Base-by-base conservation (phyloP, 2,113 vertebrate species). In the Crotalus helleri region DNA sequence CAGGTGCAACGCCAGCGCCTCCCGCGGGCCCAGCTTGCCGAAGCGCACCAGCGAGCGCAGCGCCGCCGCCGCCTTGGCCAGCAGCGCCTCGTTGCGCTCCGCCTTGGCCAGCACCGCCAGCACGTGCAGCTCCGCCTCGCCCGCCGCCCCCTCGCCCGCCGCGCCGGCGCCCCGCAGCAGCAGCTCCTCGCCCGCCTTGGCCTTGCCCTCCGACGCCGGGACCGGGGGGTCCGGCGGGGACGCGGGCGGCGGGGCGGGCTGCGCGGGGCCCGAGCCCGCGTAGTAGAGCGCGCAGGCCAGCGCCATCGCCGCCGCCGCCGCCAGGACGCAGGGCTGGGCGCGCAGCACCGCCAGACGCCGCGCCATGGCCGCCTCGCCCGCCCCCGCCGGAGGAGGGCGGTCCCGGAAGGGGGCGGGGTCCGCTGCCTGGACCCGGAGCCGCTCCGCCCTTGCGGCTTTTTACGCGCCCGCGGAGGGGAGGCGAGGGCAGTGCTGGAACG, bases 41-140 rank as follows among this genome's bases (percentile, higher is more conserved):
- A 97, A 96, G 59, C 95, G 96, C 95, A 97, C 94, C 94, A 98
- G 94, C 3, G 97, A 98, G 90, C 96, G 92, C 90, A 98, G 94
- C 10, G 97, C 97, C 26, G 93, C 90, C 89, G 97, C 95, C 97
- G 98, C 98, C 98, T 61, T 97, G 93, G 90, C 94, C 90, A 95
- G 97, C 92, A 98, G 95, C 93, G 95, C 95, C 1, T 96, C 97
- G 93, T 96, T 98, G 92, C 97, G 98, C 96, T 99, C 98, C 58
- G 99, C 98, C 95, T 98, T 98, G 91, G 99, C 99, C 97, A 99
- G 99, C 99, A 99, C 99, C 98, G 99, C 97, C 81, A 99, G 98
- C 44, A 97, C 96, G 64, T 99, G 98, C 95, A 98, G 98, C 92
- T 94, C 97, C 2, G 81, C 95, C 4, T 51, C 54, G 51, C 57